phyloP scores from a whole-genome alignment of 2,888 invertebrate species.

The Pimpla rufipes region DNA sequence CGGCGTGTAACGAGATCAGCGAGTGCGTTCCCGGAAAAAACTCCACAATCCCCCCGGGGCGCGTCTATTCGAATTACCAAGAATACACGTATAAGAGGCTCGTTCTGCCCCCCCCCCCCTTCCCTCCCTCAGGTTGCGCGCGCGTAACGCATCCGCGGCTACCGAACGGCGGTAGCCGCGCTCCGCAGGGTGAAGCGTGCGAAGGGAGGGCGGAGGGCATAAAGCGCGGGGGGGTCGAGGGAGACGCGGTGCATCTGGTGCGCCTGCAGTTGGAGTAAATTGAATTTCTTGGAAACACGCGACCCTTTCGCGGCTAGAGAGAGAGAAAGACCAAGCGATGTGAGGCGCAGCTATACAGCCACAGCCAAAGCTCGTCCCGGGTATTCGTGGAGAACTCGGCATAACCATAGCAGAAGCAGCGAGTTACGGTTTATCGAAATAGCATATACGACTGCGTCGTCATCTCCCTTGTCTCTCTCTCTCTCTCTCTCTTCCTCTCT shows the following conservation, averaged over 20 bases:
- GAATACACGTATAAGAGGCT: neutral
- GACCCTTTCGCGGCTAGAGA: slow-evolving; percentile 32
- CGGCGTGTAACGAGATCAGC: too few relatives aligned
- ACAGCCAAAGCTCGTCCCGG: slow-evolving; percentile 31
- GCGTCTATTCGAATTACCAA: neutral
- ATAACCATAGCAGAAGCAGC: slow-evolving; percentile 35
- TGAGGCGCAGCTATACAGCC: too few relatives aligned
- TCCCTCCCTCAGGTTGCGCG: too few relatives aligned
- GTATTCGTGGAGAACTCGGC: slow-evolving; percentile 11
- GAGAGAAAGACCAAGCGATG: too few relatives aligned
- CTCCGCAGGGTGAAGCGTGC: neutral
- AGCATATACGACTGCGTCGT: slow-evolving; percentile 34
- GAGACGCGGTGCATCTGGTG: neutral
- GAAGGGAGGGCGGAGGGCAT: neutral
- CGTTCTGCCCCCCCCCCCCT: neutral
- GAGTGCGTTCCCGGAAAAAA: too few relatives aligned
- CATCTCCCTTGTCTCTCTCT: neutral
- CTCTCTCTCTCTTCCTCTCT: too few relatives aligned
- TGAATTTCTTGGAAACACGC: slow-evolving; percentile 57
- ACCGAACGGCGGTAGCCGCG: neutral
- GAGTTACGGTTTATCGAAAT: slow-evolving; percentile 52
- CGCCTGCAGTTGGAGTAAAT: slow-evolving; percentile 44
- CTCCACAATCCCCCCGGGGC: too few relatives aligned
- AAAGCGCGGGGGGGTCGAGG: neutral
- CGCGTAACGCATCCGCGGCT: neutral